Percentiles rank a stretch among this genome's conserved stretches.
phyloP scores from a whole-genome alignment of 2,797 vertebrate genomes.

The Notolabrus celidotus region DNA sequence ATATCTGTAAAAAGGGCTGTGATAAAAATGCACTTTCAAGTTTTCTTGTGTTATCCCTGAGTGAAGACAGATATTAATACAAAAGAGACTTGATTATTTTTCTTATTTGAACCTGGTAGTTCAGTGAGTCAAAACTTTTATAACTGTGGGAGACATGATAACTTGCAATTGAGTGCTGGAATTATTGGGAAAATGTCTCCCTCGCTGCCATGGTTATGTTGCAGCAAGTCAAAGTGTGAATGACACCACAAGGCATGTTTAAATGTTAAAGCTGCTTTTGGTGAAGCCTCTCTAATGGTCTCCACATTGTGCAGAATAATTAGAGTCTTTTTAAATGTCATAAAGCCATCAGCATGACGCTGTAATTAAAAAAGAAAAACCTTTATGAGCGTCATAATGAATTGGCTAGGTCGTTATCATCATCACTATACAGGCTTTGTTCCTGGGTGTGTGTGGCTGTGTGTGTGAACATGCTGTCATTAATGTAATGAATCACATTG shows the following conservation, averaged over 20 bases:
- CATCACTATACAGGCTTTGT: constrained; percentile 59
- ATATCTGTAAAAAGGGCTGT: too few species aligned
- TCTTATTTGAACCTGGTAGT: neutral
- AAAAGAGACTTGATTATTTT: neutral
- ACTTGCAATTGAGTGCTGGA: constrained; percentile 10
- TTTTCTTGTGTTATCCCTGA: too few species aligned
- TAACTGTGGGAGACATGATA: constrained; percentile 9
- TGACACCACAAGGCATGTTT: constrained; percentile 35
- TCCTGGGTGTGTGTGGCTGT: constrained; percentile 32
- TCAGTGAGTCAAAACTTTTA: constrained; percentile 1
- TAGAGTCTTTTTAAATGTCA: constrained; percentile 77
- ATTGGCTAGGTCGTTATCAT: constrained; percentile 65
- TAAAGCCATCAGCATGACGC: constrained; percentile 64
- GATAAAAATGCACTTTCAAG: too few species aligned
- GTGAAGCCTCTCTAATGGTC: constrained; percentile 56
- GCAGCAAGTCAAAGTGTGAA: constrained; percentile 46
- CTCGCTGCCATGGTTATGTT: constrained; percentile 15
- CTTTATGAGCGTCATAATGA: constrained; percentile 74
- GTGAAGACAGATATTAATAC: too few species aligned
- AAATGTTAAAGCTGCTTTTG: constrained; percentile 55
- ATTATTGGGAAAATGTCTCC: constrained; percentile 9
- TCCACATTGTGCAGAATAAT: constrained; percentile 72
- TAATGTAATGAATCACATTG: constrained; percentile 60
- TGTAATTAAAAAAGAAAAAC: constrained; percentile 78
- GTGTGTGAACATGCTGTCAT: constrained; percentile 55